Evolutionary conservation across 2,797 vertebrate genomes (phyloP).

Genomic region (Discoglossus pictus): DNA sequence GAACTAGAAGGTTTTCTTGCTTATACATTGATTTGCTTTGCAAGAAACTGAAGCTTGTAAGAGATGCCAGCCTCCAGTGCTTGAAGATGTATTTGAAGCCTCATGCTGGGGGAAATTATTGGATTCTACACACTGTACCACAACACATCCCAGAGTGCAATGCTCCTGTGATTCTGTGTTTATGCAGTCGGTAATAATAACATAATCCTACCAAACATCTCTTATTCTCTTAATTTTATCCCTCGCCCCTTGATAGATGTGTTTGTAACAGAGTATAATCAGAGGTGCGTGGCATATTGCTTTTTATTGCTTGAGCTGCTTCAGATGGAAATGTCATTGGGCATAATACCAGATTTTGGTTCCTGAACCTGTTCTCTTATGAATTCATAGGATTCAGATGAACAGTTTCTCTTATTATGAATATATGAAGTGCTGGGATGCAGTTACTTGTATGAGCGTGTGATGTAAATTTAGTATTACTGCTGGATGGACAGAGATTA

Average conservation of each 20-base stretch:
- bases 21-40: neutral
- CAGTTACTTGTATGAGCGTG: neutral
- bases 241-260: constrained; percentile 52
- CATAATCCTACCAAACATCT: constrained; percentile 5
- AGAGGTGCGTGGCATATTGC: constrained; percentile 65
- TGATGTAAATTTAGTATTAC: too few relatives aligned
- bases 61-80: neutral
- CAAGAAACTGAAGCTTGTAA: neutral
- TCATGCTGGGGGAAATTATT: constrained; percentile 26
- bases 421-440: constrained; percentile 1
- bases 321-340: constrained; percentile 70
- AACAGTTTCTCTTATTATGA: constrained; percentile 59
- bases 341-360: constrained; percentile 67
- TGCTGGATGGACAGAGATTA: too few relatives aligned
- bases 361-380: constrained; percentile 57
- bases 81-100: constrained; percentile 4
- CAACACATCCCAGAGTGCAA: constrained; percentile 6
- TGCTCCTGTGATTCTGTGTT: constrained; percentile 32
- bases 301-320: constrained; percentile 70
- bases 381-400: constrained; percentile 59
- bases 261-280: constrained; percentile 58
- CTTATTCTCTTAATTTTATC: constrained; percentile 47
- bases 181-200: constrained; percentile 37
- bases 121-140: neutral
- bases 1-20: neutral